Conservation (phyloP, 2,113 vertebrate genomes). For the Muntiacus reevesi region DNA sequence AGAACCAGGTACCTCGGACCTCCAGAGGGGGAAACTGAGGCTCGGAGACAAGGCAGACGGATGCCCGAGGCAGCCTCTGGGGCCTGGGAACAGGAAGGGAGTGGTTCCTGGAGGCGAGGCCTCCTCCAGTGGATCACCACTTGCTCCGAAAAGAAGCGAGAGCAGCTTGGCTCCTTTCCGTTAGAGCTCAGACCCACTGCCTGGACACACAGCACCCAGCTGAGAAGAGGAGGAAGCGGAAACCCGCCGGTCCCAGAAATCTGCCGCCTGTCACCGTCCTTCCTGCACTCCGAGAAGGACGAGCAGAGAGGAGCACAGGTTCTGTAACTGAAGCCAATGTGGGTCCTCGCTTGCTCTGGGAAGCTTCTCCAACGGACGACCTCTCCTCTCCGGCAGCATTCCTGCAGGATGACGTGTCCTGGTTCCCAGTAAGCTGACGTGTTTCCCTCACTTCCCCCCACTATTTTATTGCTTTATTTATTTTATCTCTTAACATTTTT, state of each 20-base stretch:
- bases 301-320: not conserved
- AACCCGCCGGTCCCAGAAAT: not conserved
- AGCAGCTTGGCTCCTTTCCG: not conserved
- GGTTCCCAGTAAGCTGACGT: not conserved
- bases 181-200: not conserved
- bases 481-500: not conserved
- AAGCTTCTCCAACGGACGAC: not conserved
- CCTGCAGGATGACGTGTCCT: not conserved
- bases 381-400: not conserved
- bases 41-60: not conserved
- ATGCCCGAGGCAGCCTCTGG: not conserved
- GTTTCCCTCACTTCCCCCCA: not conserved
- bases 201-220: not conserved
- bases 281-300: not conserved
- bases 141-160: not conserved
- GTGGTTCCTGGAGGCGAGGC: not conserved
- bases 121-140: not conserved
- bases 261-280: fast-evolving
- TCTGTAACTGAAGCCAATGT: not conserved
- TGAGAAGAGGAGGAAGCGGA: not conserved
- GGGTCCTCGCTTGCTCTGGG: not conserved
- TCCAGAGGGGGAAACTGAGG: not conserved
- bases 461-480: not conserved
- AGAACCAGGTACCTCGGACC: too few species aligned
- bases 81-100: not conserved